Conservation (phyloP, 2,113 vertebrate species). For the Condylura cristata region DNA sequence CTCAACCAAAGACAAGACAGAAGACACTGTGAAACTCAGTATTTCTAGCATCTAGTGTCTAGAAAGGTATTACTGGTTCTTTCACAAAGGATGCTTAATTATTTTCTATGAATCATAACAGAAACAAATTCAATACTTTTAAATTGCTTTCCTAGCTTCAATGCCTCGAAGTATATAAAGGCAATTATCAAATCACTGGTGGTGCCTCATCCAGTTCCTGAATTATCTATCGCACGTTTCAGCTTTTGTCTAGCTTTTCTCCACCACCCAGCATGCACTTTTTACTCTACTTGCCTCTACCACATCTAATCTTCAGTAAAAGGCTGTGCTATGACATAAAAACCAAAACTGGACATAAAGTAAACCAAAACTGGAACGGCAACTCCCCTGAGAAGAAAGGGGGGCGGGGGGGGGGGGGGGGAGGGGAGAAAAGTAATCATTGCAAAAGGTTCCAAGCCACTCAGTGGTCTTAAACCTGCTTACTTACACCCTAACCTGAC, state of each 20-base stretch:
- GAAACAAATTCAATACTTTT: slow-evolving; percentile 64
- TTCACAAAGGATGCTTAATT: slow-evolving; percentile 32
- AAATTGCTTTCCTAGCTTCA: slow-evolving; percentile 48
- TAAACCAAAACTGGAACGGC: not conserved
- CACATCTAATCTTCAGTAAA: not conserved
- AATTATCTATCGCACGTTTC: not conserved
- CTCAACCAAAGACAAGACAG: not conserved
- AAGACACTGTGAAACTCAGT: not conserved
- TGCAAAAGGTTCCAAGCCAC: not conserved
- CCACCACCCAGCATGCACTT: not conserved
- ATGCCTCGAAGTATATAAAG: not conserved
- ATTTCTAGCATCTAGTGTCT: not conserved
- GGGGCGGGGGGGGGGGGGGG: not conserved
- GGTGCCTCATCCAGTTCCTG: not conserved
- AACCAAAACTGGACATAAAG: too few relatives aligned
- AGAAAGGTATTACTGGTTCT: not conserved
- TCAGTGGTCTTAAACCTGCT: not conserved
- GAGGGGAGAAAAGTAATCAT: not conserved
- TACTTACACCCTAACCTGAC: not conserved
- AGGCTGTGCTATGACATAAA: not conserved
- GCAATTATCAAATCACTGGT: slow-evolving; percentile 21
- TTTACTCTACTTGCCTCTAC: not conserved
- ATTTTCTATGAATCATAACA: slow-evolving; percentile 54
- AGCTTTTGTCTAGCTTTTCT: slow-evolving; percentile 20
- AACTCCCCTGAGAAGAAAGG: not conserved